Base-by-base conservation (phyloP, 2,113 vertebrate species). In the Delphinapterus leucas region DNA sequence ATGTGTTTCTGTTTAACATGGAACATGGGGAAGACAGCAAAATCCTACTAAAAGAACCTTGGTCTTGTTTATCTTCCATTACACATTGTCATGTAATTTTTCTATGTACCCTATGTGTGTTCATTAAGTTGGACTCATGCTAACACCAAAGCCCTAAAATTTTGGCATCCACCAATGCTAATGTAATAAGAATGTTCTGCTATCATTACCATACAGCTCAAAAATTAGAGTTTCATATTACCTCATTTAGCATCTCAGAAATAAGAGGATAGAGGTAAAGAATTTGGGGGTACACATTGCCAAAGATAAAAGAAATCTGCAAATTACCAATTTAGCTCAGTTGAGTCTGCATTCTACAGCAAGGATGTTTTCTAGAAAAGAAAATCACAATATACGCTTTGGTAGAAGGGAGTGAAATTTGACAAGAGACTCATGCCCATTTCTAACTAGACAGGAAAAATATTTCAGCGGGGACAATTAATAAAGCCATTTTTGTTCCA, bases 221-320 rank as follows among this genome's bases (percentile, higher is more conserved):
- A 87, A 89, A 92, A n/a, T 90, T 58, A 47, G 31, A 93, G 15
- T 80, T 97, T 92, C 73, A 92, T 28, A 82, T 92, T 4, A 71
- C 36, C 31, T 77, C 3, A 41, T 82, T 61, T 65, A 53, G 9
- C 10, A 92, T 88, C 28, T 49, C 41, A 61, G 38, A 87, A 87
- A 88, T 65, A 83, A 74, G 55, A 63, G n/a, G 36, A 88, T 20
- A 47, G 12, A 88, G 11, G 18, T 79, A 21, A 94, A 93, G 38
- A 88, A 81, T 74, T 60, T 53, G 18, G 68, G 31, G 23, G 17
- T 6, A 82, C 2, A 38, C 12, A 36, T 6, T 79, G 11, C 0
- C 25, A 85, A 44, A 60, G 36, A 70, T 38, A 76, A 55, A 1
- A 33, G 26, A 95, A 95, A 82, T 91, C 70, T 88, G 20, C 12